A percentile compares a stretch with the other conserved stretches of the same genome.
Evolutionary conservation across 2,888 invertebrate genomes (phyloP).

Genomic region (Helleia helle): DNA sequence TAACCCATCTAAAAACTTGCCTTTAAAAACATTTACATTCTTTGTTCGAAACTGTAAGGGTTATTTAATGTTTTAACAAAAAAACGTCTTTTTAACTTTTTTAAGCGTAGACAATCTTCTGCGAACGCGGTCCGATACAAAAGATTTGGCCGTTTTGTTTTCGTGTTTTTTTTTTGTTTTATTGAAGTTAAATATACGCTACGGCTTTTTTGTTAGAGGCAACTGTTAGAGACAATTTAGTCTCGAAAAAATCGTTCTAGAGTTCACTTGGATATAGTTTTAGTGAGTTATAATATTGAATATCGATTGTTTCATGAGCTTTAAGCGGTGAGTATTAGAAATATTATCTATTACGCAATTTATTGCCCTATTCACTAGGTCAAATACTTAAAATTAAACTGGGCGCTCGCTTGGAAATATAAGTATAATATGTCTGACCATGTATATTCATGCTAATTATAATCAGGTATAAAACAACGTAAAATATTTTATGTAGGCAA

Average conservation of each 20-base stretch:
- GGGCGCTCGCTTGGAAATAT: too few species aligned
- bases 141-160: slow-evolving; percentile 55
- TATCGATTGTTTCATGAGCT: background rate
- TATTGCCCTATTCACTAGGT: too few species aligned
- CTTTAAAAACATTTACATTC: slow-evolving; percentile 31
- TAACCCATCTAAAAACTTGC: slow-evolving; percentile 48
- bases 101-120: slow-evolving; percentile 49
- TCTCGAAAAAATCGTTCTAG: slow-evolving; percentile 63
- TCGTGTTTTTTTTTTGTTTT: slow-evolving; percentile 59
- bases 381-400: too few species aligned
- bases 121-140: slow-evolving; percentile 61
- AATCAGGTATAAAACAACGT: too few species aligned
- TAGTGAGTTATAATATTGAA: background rate
- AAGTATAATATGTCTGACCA: too few species aligned
- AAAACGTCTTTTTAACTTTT: slow-evolving; percentile 35
- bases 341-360: too few species aligned
- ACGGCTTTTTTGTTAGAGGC: slow-evolving; percentile 59
- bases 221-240: slow-evolving; percentile 55
- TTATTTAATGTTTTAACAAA: slow-evolving; percentile 46
- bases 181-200: slow-evolving; percentile 68
- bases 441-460: too few species aligned
- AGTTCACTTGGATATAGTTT: slow-evolving; percentile 38
- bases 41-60: slow-evolving; percentile 55
- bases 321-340: background rate
- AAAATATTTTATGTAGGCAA: too few species aligned